Conservation (phyloP, 2,113 vertebrate species). For the Recurvirostra avosetta region DNA sequence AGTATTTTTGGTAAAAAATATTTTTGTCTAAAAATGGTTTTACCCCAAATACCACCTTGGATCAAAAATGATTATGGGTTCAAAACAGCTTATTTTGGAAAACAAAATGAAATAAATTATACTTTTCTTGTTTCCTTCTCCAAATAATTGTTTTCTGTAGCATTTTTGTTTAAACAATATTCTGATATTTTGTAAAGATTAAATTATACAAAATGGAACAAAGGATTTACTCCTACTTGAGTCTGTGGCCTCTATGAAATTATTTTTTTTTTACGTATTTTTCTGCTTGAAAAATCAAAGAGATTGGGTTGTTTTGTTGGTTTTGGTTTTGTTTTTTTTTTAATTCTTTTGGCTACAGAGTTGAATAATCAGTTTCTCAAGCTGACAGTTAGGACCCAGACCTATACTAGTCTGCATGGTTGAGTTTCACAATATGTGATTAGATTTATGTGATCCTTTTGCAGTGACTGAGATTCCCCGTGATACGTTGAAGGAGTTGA, state of each 20-base stretch:
- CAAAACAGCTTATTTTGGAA: not conserved
- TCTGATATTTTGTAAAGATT: not conserved
- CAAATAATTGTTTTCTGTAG: not conserved
- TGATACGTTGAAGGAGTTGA: not conserved
- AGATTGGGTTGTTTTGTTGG: fast-evolving
- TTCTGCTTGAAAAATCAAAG: not conserved
- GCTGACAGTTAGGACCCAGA: not conserved
- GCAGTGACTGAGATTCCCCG: not conserved
- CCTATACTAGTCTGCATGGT: too few species aligned
- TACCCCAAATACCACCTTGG: not conserved
- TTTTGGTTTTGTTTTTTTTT: too few species aligned
- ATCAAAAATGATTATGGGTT: not conserved
- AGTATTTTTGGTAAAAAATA: not conserved
- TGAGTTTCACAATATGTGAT: not conserved
- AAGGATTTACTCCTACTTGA: not conserved
- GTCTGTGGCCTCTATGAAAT: not conserved
- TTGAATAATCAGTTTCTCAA: not conserved
- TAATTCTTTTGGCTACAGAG: not conserved
- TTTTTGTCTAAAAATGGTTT: not conserved
- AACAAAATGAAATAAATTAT: not conserved
- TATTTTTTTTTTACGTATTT: not conserved
- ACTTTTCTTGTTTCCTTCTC: not conserved
- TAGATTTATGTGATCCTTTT: not conserved
- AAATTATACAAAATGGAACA: not conserved
- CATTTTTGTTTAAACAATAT: not conserved